Conservation (phyloP, 1,140 invertebrate genomes). For the Cataglyphis hispanica region DNA sequence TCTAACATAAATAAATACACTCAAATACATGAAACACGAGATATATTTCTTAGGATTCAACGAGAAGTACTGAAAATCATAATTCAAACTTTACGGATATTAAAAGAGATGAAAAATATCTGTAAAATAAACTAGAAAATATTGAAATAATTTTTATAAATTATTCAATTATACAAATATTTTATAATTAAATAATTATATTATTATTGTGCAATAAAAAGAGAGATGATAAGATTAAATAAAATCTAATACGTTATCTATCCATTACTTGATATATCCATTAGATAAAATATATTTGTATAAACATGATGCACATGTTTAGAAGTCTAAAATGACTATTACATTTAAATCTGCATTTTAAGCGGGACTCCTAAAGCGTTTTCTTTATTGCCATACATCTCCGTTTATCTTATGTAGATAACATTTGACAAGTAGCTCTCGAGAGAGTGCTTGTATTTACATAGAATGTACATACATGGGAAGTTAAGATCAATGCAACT, state of each 20-base stretch:
- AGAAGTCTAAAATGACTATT: neutral
- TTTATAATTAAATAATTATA: too few relatives aligned
- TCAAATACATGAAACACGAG: neutral
- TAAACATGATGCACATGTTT: neutral
- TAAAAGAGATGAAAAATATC: neutral
- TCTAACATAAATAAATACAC: too few relatives aligned
- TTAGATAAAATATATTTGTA: neutral
- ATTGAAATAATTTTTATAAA: neutral
- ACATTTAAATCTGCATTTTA: constrained; percentile 3
- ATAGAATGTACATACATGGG: neutral
- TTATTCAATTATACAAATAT: neutral
- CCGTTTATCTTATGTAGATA: neutral
- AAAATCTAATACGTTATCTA: neutral
- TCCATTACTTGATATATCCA: neutral
- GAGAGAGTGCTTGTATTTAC: constrained; percentile 5
- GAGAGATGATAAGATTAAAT: neutral
- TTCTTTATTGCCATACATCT: neutral
- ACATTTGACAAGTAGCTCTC: constrained; percentile 30
- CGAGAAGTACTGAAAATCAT: neutral
- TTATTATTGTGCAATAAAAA: neutral
- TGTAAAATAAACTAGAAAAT: neutral
- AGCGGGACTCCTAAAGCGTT: neutral
- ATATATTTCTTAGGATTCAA: neutral
- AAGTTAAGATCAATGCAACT: constrained; percentile 60
- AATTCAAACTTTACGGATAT: neutral